These are phyloP conservation scores for Clangula hyemalis DNA, from an alignment of 2,797 vertebrate species.

Conservation along the genomic window DNA sequence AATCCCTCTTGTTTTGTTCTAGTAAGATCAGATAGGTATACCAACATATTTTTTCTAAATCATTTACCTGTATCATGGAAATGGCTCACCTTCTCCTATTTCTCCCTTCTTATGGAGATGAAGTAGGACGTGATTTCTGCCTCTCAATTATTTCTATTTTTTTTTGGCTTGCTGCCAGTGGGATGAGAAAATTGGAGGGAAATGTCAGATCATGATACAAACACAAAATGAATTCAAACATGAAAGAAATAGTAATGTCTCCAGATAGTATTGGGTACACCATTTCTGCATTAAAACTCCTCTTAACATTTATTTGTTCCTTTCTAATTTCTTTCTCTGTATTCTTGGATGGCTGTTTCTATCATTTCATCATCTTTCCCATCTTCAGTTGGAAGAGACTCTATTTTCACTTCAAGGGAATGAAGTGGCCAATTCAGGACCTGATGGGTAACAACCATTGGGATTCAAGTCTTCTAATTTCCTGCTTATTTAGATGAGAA, in stretches of 20 bases:
- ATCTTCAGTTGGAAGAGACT: neutral
- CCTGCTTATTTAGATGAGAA: neutral
- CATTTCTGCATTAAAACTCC: neutral
- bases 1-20: neutral
- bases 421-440: neutral
- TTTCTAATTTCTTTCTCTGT: neutral
- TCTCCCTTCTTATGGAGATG: neutral
- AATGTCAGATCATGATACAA: neutral
- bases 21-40: neutral
- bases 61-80: neutral
- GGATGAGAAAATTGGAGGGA: neutral
- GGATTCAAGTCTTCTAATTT: neutral
- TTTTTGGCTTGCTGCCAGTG: neutral
- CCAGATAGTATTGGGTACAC: rapidly evolving
- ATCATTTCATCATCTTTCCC: neutral
- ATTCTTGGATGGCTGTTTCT: neutral
- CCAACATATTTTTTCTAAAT: neutral
- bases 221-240: neutral
- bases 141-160: neutral
- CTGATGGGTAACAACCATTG: neutral
- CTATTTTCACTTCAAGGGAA: neutral
- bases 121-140: neutral
- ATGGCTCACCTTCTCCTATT: rapidly evolving
- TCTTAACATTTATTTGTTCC: neutral
- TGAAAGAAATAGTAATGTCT: neutral